Evolutionary conservation across 2,113 vertebrate species (phyloP).

Genomic region (Engystomops pustulosus): DNA sequence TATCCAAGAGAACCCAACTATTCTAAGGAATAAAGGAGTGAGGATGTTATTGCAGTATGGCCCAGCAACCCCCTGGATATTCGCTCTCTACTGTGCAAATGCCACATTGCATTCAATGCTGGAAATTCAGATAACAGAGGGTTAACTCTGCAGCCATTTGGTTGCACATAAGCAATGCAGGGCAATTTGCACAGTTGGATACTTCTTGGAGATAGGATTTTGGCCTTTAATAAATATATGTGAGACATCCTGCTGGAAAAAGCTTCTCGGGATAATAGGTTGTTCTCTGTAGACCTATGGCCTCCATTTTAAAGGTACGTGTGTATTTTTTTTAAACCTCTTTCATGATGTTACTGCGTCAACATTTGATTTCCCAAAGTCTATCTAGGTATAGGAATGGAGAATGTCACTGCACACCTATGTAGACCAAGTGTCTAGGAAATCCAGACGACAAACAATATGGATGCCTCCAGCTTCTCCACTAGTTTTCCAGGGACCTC

Average conservation of each 20-base stretch:
- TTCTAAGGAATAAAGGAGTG: conserved; percentile 73
- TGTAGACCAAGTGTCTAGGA: too few species aligned
- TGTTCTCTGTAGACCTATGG: conserved; percentile 73
- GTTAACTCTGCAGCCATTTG: conserved; percentile 25
- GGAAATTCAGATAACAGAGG: conserved; percentile 63
- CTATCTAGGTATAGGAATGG: not conserved
- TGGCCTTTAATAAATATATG: not conserved
- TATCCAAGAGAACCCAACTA: conserved; percentile 70
- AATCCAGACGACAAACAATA: too few species aligned
- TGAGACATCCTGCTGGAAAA: conserved; percentile 33
- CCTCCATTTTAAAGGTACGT: conserved; percentile 80
- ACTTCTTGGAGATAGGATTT: conserved; percentile 16
- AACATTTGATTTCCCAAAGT: not conserved
- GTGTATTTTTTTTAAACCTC: conserved; percentile 74
- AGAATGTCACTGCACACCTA: too few species aligned
- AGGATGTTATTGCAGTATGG: conserved; percentile 70
- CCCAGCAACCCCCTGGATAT: conserved; percentile 71
- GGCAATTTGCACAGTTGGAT: conserved; percentile 43
- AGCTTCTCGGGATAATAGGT: conserved; percentile 61
- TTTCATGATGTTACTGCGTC: not conserved
- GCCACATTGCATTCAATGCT: conserved; percentile 73
- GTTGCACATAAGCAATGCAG: conserved; percentile 35
- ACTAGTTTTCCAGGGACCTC: too few species aligned
- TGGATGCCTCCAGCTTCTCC: too few species aligned
- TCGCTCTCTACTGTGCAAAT: conserved; percentile 69